Base-by-base conservation (phyloP, 2,113 vertebrate species). In the Larimichthys crocea region DNA sequence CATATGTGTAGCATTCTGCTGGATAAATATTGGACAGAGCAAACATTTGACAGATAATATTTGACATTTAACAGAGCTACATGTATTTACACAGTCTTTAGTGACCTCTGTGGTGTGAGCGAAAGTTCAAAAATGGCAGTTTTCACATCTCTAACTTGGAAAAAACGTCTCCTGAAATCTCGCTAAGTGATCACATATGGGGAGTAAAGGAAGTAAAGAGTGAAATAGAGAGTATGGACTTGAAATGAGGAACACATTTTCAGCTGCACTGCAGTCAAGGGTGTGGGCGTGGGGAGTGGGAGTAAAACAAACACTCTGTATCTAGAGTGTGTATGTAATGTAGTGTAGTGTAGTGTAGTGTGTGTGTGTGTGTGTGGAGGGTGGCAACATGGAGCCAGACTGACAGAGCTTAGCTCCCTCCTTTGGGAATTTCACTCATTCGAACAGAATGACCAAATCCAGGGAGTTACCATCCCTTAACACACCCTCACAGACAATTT, bases 201-300 rank as follows among this genome's bases (percentile, higher is more conserved):
- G 16, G 57, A 84, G 70, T 74, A 40, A 76, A 88, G 76, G 69
- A 79, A 90, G 76, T 68, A 80, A 50, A 69, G 50, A 73, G 72
- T 71, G 79, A 85, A 68, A 78, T 16, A 46, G 49, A 62, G 24
- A 87, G 79, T 83, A n/a, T 4, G 62, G 76, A 77, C 44, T 15
- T 74, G 63, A 92, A 93, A 93, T 89, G 78, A 94, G 83, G 84
- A 92, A 91, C 91, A 92, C 79, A 92, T 92, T 94, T 94, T 80
- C 69, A 83, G 76, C 88, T 91, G 89, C 89, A 86, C 87, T 94
- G 91, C 85, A 87, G 93, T 91, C 75, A 63, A 87, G 78, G 83
- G 40, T 88, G 86, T 88, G 76, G 88, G 89, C 2, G 90, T 89
- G 76, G 78, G 56, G 86, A 90, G 91, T 91, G 85, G 81, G 89